These are phyloP conservation scores for Diorhabda sublineata DNA, from an alignment of 1,140 invertebrate species.

Conservation along the genomic window DNA sequence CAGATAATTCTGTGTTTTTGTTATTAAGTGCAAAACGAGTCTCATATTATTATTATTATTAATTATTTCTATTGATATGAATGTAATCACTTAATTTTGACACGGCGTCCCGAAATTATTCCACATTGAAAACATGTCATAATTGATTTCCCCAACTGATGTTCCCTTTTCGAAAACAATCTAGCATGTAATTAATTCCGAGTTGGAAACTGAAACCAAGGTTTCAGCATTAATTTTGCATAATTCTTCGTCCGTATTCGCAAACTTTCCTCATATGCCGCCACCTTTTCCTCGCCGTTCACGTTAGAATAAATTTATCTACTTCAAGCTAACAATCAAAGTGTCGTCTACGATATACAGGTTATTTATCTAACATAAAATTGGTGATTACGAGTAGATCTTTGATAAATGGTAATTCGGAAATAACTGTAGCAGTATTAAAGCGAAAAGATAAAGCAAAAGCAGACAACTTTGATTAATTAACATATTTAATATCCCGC, in stretches of 20 bases:
- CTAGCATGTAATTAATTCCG: background rate
- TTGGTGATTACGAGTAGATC: slow-evolving; percentile 33
- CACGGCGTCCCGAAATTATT: too few relatives aligned
- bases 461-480: slow-evolving; percentile 36
- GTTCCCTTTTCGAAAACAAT: background rate
- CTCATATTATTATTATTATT: too few relatives aligned
- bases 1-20: too few relatives aligned
- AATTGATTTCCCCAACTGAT: background rate
- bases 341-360: slow-evolving; percentile 21
- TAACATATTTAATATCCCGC: slow-evolving; percentile 37
- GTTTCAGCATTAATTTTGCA: slow-evolving; percentile 4
- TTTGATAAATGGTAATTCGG: slow-evolving; percentile 39
- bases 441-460: slow-evolving; percentile 28
- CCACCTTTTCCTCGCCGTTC: background rate
- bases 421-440: slow-evolving; percentile 31
- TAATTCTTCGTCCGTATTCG: slow-evolving; percentile 4
- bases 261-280: slow-evolving; percentile 7
- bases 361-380: slow-evolving; percentile 22
- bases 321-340: slow-evolving; percentile 25
- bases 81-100: too few relatives aligned
- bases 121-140: background rate
- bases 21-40: too few relatives aligned
- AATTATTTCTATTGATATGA: too few relatives aligned
- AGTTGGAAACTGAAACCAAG: background rate
- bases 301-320: slow-evolving; percentile 8